Conservation (phyloP, 1,140 invertebrate species). For the Dinothrombium tinctorium region DNA sequence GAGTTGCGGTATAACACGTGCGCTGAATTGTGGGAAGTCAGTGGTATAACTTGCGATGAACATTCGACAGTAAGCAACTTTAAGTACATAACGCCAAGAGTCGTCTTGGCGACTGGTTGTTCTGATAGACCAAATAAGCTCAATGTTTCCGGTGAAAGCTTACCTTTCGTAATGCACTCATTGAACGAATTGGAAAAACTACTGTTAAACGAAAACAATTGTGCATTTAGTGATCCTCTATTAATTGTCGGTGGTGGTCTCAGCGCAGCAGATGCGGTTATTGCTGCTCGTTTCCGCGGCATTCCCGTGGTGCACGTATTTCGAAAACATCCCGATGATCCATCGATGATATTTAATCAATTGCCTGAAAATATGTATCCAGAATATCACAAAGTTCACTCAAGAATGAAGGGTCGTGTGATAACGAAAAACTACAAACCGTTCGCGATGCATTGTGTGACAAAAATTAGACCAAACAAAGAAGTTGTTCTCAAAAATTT, state of each 20-base stretch:
- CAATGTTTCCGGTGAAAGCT: conserved; percentile 33
- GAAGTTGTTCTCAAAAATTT: conserved; percentile 20
- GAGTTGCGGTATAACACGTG: conserved; percentile 20
- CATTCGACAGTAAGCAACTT: not conserved
- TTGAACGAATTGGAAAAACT: conserved; percentile 34
- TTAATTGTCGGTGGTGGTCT: conserved; percentile 40
- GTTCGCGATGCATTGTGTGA: conserved; percentile 34
- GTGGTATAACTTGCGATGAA: no score
- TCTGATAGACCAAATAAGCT: conserved; percentile 48
- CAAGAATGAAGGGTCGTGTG: conserved; percentile 38
- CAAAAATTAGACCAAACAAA: conserved; percentile 21
- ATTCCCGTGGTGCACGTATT: conserved; percentile 48
- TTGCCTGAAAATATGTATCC: conserved; percentile 53
- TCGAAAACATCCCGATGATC: conserved; percentile 30
- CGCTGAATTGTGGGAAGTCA: not conserved
- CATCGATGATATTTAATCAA: conserved; percentile 33
- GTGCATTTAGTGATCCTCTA: conserved; percentile 26
- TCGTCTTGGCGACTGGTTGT: conserved; percentile 52
- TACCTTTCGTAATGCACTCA: conserved; percentile 29
- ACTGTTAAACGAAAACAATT: conserved; percentile 18
- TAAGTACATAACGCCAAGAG: conserved; percentile 15
- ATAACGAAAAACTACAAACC: conserved; percentile 30
- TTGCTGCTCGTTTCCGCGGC: conserved; percentile 35
- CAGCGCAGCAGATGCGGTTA: conserved; percentile 65
- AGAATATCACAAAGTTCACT: conserved; percentile 57